These are phyloP conservation scores for Rafetus swinhoei DNA, from an alignment of 2,113 vertebrate genomes.

Conservation along the genomic window DNA sequence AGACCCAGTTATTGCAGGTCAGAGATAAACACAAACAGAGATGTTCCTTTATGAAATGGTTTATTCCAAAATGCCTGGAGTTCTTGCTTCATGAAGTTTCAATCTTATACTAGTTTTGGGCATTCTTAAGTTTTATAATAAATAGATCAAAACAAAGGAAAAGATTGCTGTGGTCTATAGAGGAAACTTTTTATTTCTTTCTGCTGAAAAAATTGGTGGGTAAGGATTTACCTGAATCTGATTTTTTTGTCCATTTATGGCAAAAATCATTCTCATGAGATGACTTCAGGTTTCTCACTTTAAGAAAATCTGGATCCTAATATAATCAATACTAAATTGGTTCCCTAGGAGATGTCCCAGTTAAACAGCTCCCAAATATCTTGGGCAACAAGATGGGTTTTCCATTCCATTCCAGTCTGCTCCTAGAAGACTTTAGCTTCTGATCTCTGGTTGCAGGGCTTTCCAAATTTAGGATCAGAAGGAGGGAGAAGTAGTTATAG, in stretches of 20 bases:
- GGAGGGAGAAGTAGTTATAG: not conserved
- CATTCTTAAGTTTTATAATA: not conserved
- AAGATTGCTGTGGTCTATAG: no score
- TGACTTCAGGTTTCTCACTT: not conserved
- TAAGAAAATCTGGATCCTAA: not conserved
- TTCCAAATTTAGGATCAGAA: not conserved
- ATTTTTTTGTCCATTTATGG: accelerated
- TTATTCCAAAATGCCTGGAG: not conserved
- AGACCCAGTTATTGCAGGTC: not conserved
- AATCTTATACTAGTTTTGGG: not conserved
- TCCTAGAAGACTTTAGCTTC: not conserved
- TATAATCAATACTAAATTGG: not conserved
- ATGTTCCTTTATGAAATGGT: not conserved
- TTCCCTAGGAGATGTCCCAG: not conserved
- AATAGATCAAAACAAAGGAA: no score
- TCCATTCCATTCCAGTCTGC: not conserved
- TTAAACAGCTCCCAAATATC: not conserved
- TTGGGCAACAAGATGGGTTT: accelerated
- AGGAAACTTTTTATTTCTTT: not conserved
- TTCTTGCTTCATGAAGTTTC: not conserved
- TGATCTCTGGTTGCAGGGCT: not conserved
- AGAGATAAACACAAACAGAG: not conserved
- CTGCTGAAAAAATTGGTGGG: not conserved
- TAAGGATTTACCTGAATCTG: not conserved
- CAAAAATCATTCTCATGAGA: not conserved